A percentile compares a stretch with the other conserved stretches of the same genome.
Conservation (phyloP, 2,113 vertebrate genomes). For the Rattus rattus region DNA sequence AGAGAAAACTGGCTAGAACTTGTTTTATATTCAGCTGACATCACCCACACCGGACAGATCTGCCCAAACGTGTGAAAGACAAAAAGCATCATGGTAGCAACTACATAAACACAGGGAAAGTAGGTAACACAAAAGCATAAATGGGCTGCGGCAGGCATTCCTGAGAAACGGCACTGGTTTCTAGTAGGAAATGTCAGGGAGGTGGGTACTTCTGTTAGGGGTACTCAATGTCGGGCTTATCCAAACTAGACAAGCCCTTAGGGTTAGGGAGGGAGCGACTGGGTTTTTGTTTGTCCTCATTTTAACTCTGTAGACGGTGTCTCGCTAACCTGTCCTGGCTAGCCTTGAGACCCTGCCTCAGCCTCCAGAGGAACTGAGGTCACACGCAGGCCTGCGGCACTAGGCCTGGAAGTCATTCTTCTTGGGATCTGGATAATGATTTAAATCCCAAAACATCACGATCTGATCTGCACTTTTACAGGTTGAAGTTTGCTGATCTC, state of each 20-base stretch:
- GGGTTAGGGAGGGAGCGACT: no score
- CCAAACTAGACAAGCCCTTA: background rate
- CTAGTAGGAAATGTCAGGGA: background rate
- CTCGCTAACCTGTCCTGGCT: background rate
- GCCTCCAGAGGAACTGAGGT: background rate
- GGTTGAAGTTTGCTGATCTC: background rate
- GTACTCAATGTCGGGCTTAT: background rate
- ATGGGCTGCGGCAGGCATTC: background rate
- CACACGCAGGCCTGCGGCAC: background rate
- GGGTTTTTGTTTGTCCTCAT: background rate
- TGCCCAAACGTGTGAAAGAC: background rate
- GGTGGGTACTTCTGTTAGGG: background rate
- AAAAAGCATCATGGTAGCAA: conserved; percentile 2
- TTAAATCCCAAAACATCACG: conserved; percentile 25
- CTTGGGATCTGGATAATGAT: background rate
- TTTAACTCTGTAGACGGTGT: background rate
- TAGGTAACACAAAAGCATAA: conserved; percentile 3
- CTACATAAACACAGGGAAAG: background rate
- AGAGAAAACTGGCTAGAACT: background rate
- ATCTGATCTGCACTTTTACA: background rate
- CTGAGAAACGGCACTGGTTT: background rate
- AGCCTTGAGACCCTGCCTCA: background rate
- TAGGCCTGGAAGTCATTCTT: background rate
- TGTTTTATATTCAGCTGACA: conserved; percentile 15
- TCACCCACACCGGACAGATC: background rate